Base-by-base conservation (phyloP, 2,888 invertebrate genomes). In the Idaea aversata region DNA sequence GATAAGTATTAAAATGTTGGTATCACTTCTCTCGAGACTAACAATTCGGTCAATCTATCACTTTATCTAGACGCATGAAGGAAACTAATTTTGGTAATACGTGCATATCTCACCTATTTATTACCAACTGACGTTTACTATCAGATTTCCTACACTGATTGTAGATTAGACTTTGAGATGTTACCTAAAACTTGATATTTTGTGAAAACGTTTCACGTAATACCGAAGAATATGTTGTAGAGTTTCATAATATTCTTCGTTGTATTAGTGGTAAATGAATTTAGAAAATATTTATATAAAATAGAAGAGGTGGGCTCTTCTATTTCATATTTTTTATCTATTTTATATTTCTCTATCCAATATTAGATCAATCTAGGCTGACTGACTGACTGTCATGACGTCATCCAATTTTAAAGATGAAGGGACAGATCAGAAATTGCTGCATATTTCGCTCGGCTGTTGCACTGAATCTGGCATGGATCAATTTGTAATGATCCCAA, bases 41-140 rank as follows among this genome's bases (percentile, higher is more conserved):
- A 15, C 15, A 58, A 16, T 16, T n/a, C 58, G 58, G 16, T 58
- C 58, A 16, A 58, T 58, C 58, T 16, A 66, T 67, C 58, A 60
- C 66, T 36, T 68, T 73, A 73, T 73, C 72, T 71, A 68, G 70
- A 71, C 70, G 60, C 63, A 63, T 68, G 68, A 70, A 68, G 68
- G 71, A 71, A 73, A 70, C 68, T 73, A 70, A 73, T 73, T 72
- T 75, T 69, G 68, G 71, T 71, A 71, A 69, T 65, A 66, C 65
- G 62, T 67, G 62, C 67, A 66, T 67, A 70, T 67, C 67, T 70
- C 57, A 62, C 70, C 70, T 66, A 73, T 70, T 69, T 70, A 70
- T 71, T 72, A 75, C 65, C 65, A 69, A 69, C 72, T 74, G 69
- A 69, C 69, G 63, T 67, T 36, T 63, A 61, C 59, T 63, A 57